These are phyloP conservation scores for Hemicentrotus pulcherrimus DNA, from an alignment of 35 echinoderm and acorn worm species.

Conservation along the genomic window DNA sequence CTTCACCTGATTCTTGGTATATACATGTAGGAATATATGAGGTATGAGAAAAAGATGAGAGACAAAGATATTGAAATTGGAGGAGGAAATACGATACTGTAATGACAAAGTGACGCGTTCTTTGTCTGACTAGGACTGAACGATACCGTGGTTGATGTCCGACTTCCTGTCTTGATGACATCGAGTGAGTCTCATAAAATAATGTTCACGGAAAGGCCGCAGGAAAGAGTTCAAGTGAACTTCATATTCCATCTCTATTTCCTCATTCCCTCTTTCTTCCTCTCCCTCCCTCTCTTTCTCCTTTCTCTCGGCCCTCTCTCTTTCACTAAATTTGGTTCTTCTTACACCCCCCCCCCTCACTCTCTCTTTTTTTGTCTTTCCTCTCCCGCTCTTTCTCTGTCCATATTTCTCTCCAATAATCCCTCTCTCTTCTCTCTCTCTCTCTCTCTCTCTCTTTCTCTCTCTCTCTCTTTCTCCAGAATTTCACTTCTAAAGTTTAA, in stretches of 20 bases:
- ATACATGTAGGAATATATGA: neutral
- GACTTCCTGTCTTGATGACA: neutral
- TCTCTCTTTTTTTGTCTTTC: neutral
- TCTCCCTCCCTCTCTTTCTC: neutral
- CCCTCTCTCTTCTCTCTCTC: neutral
- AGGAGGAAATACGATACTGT: neutral
- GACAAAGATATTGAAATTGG: neutral
- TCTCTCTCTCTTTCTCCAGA: no score
- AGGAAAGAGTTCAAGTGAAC: slow-evolving; percentile 1
- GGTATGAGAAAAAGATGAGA: neutral
- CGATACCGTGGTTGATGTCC: slow-evolving; percentile 7
- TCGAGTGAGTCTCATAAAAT: neutral
- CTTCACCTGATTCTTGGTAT: neutral
- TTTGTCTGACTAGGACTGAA: neutral
- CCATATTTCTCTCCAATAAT: neutral
- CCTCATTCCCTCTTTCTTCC: neutral
- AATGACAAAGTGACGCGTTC: neutral
- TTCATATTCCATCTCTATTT: neutral
- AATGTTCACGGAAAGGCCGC: neutral
- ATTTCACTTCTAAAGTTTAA: no score
- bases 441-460: no score
- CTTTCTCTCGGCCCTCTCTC: neutral
- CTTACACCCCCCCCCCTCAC: neutral
- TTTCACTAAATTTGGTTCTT: neutral
- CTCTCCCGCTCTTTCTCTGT: neutral